A percentile compares a stretch with the other conserved stretches of the same genome.
These are phyloP conservation scores for Microcebus lehilahytsara DNA, from an alignment of 2,113 vertebrate genomes.

Conservation along the genomic window DNA sequence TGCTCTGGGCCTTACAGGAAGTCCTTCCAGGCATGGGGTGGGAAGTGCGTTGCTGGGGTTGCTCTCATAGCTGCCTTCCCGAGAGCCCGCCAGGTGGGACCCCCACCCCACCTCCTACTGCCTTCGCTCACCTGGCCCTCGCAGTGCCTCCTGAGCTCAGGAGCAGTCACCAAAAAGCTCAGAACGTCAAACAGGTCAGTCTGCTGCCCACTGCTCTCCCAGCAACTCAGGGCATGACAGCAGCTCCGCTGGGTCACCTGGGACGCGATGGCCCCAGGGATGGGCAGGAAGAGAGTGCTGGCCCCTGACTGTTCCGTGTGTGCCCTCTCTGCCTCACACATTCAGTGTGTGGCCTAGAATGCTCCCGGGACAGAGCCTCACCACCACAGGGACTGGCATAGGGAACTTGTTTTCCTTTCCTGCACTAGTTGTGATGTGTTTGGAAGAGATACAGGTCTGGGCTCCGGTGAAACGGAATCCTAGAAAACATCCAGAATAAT, in stretches of 20 bases:
- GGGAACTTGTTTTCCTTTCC: background rate
- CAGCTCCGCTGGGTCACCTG: background rate
- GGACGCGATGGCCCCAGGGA: background rate
- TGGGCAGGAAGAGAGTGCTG: background rate
- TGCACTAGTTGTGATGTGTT: background rate
- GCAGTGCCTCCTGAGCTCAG: background rate
- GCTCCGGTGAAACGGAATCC: background rate
- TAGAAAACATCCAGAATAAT: background rate
- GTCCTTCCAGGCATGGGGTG: background rate
- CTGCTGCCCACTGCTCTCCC: background rate
- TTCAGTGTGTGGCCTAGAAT: rapidly evolving
- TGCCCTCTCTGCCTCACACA: background rate
- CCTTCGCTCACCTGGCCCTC: background rate
- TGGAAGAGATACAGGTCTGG: background rate
- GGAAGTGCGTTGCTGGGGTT: background rate
- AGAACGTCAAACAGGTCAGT: background rate
- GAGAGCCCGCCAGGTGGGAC: too few relatives aligned
- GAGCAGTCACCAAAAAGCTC: background rate
- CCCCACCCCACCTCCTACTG: rapidly evolving
- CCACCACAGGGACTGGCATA: background rate
- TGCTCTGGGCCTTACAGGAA: background rate
- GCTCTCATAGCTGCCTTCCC: background rate
- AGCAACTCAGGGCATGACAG: background rate
- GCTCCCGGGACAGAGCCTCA: too few relatives aligned
- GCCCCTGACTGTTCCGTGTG: too few relatives aligned